Evolutionary conservation across 2,797 vertebrate species (phyloP).

Genomic region (Passerculus sandwichensis): DNA sequence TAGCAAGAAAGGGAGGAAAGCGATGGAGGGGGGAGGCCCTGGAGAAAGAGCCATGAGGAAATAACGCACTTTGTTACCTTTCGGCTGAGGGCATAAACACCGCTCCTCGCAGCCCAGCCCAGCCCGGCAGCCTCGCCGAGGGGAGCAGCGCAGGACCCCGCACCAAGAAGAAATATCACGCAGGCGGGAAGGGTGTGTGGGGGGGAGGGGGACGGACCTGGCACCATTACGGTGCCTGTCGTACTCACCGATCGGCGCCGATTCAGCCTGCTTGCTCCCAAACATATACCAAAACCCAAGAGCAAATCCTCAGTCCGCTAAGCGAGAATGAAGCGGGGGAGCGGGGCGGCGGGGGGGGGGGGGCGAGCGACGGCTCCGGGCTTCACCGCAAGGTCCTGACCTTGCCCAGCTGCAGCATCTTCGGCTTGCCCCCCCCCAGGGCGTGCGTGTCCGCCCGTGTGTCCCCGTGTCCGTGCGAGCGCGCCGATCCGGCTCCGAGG

Average conservation of each 20-base stretch:
- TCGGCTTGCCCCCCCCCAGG: neutral
- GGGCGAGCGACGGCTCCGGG: conserved; percentile 55
- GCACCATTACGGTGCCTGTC: conserved; percentile 51
- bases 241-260: conserved; percentile 78
- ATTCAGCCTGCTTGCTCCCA: conserved; percentile 66
- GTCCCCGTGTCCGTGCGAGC: neutral
- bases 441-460: neutral
- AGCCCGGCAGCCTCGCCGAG: neutral
- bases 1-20: conserved; percentile 5
- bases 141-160: neutral
- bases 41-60: neutral
- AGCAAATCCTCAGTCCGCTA: conserved; percentile 64
- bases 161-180: conserved; percentile 1
- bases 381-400: conserved; percentile 78
- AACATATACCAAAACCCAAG: conserved; percentile 69
- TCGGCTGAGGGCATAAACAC: conserved; percentile 3
- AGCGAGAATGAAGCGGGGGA: neutral
- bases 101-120: neutral
- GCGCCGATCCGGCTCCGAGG: neutral
- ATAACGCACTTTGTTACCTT: conserved; percentile 45
- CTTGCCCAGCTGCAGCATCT: conserved; percentile 72
- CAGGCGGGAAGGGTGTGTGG: neutral
- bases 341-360: neutral
- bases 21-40: neutral
- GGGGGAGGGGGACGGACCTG: neutral